Percentiles rank a stretch among this genome's conserved stretches.
Conservation (phyloP, 2,888 invertebrate species). For the Yponomeuta cagnagella region DNA sequence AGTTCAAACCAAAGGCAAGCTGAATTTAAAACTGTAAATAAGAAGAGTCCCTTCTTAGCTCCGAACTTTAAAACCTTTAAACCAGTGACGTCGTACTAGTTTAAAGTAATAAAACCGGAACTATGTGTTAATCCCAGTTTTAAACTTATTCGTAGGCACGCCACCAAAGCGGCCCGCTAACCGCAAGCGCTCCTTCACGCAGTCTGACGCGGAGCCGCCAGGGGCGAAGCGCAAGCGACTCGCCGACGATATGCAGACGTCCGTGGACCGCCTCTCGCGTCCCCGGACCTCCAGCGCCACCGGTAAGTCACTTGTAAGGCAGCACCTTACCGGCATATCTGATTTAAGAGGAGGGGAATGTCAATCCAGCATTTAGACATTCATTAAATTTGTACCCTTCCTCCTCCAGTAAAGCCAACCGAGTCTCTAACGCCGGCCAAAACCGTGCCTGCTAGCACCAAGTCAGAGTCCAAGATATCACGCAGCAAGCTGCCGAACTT, state of each 20-base stretch:
- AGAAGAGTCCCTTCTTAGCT: too few relatives aligned
- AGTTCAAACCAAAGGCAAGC: too few relatives aligned
- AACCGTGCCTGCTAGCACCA: slow-evolving; percentile 29
- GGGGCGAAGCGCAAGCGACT: slow-evolving; percentile 47
- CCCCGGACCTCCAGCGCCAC: slow-evolving; percentile 45
- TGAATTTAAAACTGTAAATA: too few relatives aligned
- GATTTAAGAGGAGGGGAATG: not conserved
- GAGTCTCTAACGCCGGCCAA: slow-evolving; percentile 34
- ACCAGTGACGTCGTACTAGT: too few relatives aligned
- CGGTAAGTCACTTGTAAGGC: slow-evolving; percentile 28
- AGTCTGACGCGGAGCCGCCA: slow-evolving; percentile 40
- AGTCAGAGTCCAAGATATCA: slow-evolving; percentile 26
- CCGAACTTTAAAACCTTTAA: too few relatives aligned
- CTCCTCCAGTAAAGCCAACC: slow-evolving; percentile 37
- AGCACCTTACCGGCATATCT: too few relatives aligned
- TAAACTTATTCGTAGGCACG: not conserved
- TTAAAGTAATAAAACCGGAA: too few relatives aligned
- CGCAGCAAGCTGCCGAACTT: slow-evolving; percentile 81
- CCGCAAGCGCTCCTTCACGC: slow-evolving; percentile 62
- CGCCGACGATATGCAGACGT: slow-evolving; percentile 39
- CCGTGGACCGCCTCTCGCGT: slow-evolving; percentile 48
- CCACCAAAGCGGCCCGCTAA: slow-evolving; percentile 24
- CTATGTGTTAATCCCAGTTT: too few relatives aligned
- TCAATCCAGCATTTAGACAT: too few relatives aligned
- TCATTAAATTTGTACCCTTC: not conserved